Evolutionary conservation across 2,797 vertebrate species (phyloP).

Genomic region (Gorsachius magnificus): DNA sequence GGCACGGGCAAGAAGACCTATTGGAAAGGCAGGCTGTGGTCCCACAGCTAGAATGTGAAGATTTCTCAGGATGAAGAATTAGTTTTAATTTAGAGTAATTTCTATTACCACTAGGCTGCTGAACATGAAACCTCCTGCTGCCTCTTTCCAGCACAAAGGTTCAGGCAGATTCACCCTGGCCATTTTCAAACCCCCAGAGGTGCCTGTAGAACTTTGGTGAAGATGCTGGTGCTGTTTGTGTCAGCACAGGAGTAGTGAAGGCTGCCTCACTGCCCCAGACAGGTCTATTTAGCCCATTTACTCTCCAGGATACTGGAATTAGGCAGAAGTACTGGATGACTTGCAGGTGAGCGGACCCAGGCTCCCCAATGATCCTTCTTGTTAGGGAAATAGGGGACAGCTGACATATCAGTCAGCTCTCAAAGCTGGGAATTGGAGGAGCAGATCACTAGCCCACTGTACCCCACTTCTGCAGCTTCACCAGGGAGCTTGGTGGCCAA

Average conservation of each 20-base stretch:
- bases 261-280: background rate
- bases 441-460: background rate
- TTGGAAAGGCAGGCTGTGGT: background rate
- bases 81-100: background rate
- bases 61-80: background rate
- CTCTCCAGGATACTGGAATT: background rate
- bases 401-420: background rate
- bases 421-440: background rate
- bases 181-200: background rate
- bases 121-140: background rate
- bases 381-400: background rate
- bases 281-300: background rate
- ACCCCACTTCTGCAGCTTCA: background rate
- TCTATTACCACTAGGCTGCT: background rate
- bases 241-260: background rate
- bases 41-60: background rate
- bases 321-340: background rate
- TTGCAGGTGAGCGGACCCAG: accelerated
- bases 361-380: background rate
- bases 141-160: background rate
- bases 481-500: no score
- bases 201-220: background rate
- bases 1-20: background rate
- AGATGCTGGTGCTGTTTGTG: background rate
- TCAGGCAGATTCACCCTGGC: background rate